These are phyloP conservation scores for Gorsachius magnificus DNA, from an alignment of 2,797 vertebrate species.

Conservation along the genomic window DNA sequence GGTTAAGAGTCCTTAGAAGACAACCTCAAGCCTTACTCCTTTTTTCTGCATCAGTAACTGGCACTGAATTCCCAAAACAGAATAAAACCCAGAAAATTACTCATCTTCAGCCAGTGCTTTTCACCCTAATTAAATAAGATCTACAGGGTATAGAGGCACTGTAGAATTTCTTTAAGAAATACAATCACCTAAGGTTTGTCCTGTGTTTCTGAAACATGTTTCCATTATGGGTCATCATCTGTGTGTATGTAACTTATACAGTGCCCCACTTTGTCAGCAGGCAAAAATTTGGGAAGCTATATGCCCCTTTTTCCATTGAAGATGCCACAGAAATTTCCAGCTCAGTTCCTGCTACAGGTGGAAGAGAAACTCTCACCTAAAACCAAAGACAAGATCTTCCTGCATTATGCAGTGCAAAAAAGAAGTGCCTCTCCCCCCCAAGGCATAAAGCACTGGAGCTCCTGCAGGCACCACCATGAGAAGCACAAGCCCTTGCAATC, in stretches of 20 bases:
- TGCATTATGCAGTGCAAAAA: background rate
- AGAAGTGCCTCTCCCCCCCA: background rate
- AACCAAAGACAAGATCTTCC: background rate
- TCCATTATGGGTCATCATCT: background rate
- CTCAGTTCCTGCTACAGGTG: background rate
- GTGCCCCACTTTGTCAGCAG: background rate
- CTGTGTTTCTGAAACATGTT: background rate
- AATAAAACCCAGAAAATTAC: background rate
- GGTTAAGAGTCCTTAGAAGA: background rate
- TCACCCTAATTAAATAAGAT: background rate
- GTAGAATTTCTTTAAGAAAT: background rate
- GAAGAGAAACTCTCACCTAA: background rate
- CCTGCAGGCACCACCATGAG: background rate
- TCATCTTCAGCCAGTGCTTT: background rate
- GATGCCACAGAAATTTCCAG: background rate
- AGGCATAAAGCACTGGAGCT: accelerated
- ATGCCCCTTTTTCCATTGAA: background rate
- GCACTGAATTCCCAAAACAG: background rate
- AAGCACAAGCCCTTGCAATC: background rate
- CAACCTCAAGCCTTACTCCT: background rate
- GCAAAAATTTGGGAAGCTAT: background rate
- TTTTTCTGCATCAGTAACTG: background rate
- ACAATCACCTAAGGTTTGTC: background rate
- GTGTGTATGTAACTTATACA: background rate
- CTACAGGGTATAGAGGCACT: background rate